Percentiles rank a stretch among this genome's conserved stretches.
Conservation (phyloP, 2,888 invertebrate species). For the Seira musarum region DNA sequence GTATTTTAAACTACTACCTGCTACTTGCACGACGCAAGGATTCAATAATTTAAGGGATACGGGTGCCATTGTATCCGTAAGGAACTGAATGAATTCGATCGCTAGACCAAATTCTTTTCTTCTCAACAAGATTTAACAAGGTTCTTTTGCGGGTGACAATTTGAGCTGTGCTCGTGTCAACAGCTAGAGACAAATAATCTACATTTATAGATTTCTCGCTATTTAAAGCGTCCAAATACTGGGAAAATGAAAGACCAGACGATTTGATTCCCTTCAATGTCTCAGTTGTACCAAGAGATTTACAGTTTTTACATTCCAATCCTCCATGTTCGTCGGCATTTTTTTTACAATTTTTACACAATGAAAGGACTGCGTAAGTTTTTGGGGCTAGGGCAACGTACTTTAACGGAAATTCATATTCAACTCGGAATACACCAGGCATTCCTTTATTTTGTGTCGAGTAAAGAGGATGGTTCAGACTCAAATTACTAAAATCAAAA, state of each 20-base stretch:
- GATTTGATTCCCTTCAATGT: not conserved
- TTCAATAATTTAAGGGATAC: not conserved
- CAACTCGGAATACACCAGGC: not conserved
- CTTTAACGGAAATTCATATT: not conserved
- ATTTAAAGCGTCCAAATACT: constrained; percentile 1
- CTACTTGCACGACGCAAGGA: not conserved
- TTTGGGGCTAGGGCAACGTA: not conserved
- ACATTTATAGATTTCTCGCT: not conserved
- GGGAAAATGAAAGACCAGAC: not conserved
- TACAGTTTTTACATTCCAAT: not conserved
- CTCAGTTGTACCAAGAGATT: not conserved
- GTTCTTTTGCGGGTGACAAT: too few relatives aligned
- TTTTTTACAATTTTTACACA: not conserved
- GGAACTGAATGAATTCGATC: not conserved
- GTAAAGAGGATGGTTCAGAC: too few relatives aligned
- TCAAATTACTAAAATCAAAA: not conserved
- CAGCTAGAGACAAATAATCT: not conserved
- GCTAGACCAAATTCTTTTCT: not conserved
- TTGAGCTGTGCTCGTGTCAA: not conserved
- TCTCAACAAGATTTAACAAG: not conserved
- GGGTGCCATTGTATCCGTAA: not conserved
- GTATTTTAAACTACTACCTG: not conserved
- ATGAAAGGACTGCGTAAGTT: not conserved
- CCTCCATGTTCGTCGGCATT: not conserved
- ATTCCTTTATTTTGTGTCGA: not conserved